Percentiles rank a stretch among this genome's conserved stretches.
Conservation (phyloP, 2,797 vertebrate species). For the Gymnothorax reevesii region DNA sequence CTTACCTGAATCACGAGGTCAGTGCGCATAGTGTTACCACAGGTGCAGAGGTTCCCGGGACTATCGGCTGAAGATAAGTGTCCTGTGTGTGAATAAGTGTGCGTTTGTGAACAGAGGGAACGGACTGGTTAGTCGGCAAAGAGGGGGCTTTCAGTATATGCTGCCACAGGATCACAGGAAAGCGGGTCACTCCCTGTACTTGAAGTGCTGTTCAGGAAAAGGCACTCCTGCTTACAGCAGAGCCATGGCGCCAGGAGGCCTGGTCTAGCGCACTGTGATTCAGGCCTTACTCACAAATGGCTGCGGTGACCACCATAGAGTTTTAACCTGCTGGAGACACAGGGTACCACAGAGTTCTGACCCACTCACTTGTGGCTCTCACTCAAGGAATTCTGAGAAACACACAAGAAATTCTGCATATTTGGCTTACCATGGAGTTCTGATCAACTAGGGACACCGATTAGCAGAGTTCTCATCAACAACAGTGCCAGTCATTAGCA, state of each 20-base stretch:
- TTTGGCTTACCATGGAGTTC: not conserved
- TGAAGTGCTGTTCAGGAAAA: not conserved
- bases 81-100: not conserved
- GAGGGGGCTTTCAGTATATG: not conserved
- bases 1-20: not conserved
- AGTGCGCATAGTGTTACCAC: not conserved
- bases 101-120: not conserved
- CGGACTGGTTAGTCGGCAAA: not conserved
- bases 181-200: slow-evolving; percentile 28
- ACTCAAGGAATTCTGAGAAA: no score
- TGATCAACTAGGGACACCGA: not conserved
- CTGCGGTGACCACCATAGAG: not conserved
- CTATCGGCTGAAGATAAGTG: not conserved
- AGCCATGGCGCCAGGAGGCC: not conserved
- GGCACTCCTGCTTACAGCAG: not conserved
- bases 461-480: not conserved
- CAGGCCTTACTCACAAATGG: not conserved
- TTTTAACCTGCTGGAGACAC: not conserved
- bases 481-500: not conserved
- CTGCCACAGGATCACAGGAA: slow-evolving; percentile 11
- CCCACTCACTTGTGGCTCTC: no score
- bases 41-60: not conserved
- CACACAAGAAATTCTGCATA: not conserved
- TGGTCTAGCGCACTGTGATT: not conserved
- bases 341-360: not conserved